A percentile compares a stretch with the other conserved stretches of the same genome.
Evolutionary conservation across 2,797 vertebrate genomes (phyloP).

Genomic region (Sebastes kiyomatsui): DNA sequence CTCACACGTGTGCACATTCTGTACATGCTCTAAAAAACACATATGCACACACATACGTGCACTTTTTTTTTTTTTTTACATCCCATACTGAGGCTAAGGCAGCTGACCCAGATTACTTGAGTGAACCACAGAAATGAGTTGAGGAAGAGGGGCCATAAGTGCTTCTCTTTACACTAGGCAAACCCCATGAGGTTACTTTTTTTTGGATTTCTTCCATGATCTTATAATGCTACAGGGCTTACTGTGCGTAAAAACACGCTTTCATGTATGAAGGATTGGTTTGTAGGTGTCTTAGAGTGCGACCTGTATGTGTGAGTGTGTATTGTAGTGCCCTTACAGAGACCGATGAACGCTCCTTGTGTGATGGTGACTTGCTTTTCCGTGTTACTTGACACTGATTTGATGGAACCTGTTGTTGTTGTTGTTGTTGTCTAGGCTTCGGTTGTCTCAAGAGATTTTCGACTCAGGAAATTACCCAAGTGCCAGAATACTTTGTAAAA

Average conservation of each 20-base stretch:
- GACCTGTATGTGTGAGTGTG: neutral
- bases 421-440: neutral
- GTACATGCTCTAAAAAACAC: conserved; percentile 9
- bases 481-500: neutral
- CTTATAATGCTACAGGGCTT: neutral
- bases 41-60: neutral
- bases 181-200: neutral
- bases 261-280: neutral
- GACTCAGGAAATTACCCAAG: neutral
- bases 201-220: neutral
- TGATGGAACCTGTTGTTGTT: neutral
- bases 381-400: neutral
- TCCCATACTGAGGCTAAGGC: neutral
- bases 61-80: neutral
- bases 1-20: neutral
- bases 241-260: neutral
- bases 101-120: conserved; percentile 63
- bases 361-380: neutral
- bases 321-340: neutral
- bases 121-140: neutral
- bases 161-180: neutral
- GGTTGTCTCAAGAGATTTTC: neutral
- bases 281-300: neutral
- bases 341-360: neutral
- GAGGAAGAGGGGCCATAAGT: neutral